phyloP scores from a whole-genome alignment of 2,888 invertebrate species.

The Spilarctia lutea region DNA sequence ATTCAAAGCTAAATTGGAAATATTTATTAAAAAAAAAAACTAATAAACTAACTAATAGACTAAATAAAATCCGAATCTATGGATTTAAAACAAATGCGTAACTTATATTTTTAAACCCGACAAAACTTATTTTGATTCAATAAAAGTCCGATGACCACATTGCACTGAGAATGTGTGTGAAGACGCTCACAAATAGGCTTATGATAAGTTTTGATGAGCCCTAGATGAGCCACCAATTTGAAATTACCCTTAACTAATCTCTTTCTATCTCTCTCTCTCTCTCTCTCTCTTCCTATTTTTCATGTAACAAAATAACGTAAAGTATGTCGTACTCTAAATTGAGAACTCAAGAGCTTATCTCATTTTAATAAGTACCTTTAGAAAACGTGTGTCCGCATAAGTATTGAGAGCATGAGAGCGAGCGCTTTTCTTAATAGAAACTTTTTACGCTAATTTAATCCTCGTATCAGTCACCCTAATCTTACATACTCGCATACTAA shows the following conservation, averaged over 20 bases:
- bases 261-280: background rate
- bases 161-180: background rate
- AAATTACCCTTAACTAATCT: background rate
- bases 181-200: background rate
- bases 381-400: background rate
- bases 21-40: too few species aligned
- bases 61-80: too few species aligned
- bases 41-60: too few species aligned
- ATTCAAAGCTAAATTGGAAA: too few species aligned
- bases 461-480: background rate
- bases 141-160: too few species aligned
- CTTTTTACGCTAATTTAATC: background rate
- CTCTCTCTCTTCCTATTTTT: background rate
- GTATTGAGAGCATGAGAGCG: background rate
- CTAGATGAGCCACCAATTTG: background rate
- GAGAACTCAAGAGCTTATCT: slow-evolving; percentile 14
- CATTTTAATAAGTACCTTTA: slow-evolving; percentile 13
- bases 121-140: too few species aligned
- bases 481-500: background rate
- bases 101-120: too few species aligned
- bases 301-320: background rate
- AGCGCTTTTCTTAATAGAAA: background rate
- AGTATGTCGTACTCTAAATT: background rate
- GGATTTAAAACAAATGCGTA: too few species aligned
- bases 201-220: background rate